Evolutionary conservation across 2,888 invertebrate genomes (phyloP), one percentile per base, ranked within the genome.

Genomic region (Drosophila emarginata): DNA sequence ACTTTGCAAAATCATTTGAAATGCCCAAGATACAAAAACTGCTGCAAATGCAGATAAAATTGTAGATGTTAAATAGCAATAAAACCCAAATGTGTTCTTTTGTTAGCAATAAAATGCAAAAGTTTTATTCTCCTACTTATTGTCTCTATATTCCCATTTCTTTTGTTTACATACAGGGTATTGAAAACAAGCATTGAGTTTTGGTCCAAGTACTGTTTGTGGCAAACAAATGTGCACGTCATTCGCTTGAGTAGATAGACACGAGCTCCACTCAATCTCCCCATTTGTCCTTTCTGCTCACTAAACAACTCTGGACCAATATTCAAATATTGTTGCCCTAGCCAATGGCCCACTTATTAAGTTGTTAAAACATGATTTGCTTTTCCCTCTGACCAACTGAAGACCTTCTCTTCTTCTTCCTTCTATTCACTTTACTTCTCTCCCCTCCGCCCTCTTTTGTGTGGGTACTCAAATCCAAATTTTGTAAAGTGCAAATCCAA

Each of bases 321-420:
- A 82, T 83, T 83, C 79, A 82, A 83, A 83, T 79, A 68, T 36
- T 58, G 68, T 23, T 65, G 66, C 60, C 11, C 11, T 59, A 71
- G 60, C 45, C 68, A 61, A 26, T 61, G 66, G 65, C 50, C 69
- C 81, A 75, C 81, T 81, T 82, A 83, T 83, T 83, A 78, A 83
- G 81, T 67, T 72, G 80, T 84, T 84, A 81, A 80, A 81, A 77
- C 75, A 77, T 78, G 72, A 82, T 78, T 78, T 79, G 72, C 73
- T 61, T 50, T 62, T 72, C 32, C 54, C 54, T 18, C 32, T 15
- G 15, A 14, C 32, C 28, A 15, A 4, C 9, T 18, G 40, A 40
- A 40, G 67, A 67, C 77, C 64, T 36, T 36, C 63, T 28, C 18
- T 36, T 36, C 63, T 28, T 15, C 18, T 60, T n/a, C 11, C 54